Percentiles rank a stretch among this genome's conserved stretches.
phyloP scores from a whole-genome alignment of 2,113 vertebrate genomes.

The Brienomyrus brachyistius region DNA sequence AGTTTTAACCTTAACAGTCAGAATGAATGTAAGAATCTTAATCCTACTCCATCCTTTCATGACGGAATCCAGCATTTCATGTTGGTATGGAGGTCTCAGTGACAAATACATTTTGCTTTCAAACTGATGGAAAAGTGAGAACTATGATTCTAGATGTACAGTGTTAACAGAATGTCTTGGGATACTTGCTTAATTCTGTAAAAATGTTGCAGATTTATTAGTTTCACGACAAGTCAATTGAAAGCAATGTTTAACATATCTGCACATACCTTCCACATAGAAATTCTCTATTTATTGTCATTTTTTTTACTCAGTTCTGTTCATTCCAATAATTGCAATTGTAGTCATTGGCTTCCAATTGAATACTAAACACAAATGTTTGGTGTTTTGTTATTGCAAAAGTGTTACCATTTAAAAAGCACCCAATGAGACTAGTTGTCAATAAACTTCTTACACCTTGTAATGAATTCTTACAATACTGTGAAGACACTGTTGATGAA shows the following conservation, averaged over 20 bases:
- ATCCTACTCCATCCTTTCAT: neutral
- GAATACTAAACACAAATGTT: neutral
- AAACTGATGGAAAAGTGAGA: neutral
- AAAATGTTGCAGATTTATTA: neutral
- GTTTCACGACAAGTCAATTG: neutral
- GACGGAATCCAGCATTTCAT: neutral
- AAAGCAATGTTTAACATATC: neutral
- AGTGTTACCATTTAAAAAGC: neutral
- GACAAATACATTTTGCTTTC: neutral
- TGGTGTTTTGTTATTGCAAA: neutral
- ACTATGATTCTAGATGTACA: neutral
- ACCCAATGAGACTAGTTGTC: neutral
- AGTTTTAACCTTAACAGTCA: neutral
- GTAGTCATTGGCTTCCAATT: neutral
- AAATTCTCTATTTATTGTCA: neutral
- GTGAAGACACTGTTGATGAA: neutral
- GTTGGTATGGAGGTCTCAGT: neutral
- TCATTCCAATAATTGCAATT: neutral
- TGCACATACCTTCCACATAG: neutral
- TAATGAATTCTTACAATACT: neutral
- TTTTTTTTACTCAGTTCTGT: neutral
- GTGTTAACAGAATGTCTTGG: neutral
- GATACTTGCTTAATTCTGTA: neutral
- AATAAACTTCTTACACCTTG: neutral
- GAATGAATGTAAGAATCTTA: neutral